Evolutionary conservation across 2,888 invertebrate species (phyloP), one percentile per base, ranked within the genome.

Genomic region (Petrophora chlorosata): DNA sequence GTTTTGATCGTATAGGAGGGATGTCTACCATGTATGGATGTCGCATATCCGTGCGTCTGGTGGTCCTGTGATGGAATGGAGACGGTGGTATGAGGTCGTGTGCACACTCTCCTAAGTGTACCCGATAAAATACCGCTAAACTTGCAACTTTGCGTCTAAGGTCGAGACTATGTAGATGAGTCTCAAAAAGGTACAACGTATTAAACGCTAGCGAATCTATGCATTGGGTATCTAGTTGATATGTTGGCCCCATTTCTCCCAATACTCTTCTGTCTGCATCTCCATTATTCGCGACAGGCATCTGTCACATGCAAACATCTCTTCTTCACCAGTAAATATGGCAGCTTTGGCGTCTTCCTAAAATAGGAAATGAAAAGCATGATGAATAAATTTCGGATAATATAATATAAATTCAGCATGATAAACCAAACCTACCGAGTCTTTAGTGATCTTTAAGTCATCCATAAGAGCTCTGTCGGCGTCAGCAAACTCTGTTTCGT

Each of bases 241-340:
- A 56, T 85, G 73, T 58, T 84, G 93, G 35, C 94, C 93, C 95
- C 95, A 96, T 70, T 93, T 93, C 36, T 95, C 93, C 99, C 99
- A 99, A 82, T 99, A 99, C 59, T 96, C 95, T 42, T 94, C 93
- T 0, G 96, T 96, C 85, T 98, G 98, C 99, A 99, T 99, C 91
- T 99, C 98, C 60, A 95, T 93, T 22, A 99, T 92, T 56, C 99
- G 92, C 0, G 99, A 99, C 15, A 98, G 82, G 13, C 99, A 98
- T 45, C 99, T 92, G 69, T 98, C 98, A 76, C 96, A 98, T 0
- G 99, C 99, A 85, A 99, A 99, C 68, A 98, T 88, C 88, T 99
- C 99, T 83, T 99, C 99, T 79, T 98, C 97, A 0, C 99, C 99
- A 0, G 98, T 98, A 72, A 99, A 99, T 63, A 99, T 95, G 70